Base-by-base conservation (phyloP, 2,797 vertebrate species). In the Malacoraja senta region DNA sequence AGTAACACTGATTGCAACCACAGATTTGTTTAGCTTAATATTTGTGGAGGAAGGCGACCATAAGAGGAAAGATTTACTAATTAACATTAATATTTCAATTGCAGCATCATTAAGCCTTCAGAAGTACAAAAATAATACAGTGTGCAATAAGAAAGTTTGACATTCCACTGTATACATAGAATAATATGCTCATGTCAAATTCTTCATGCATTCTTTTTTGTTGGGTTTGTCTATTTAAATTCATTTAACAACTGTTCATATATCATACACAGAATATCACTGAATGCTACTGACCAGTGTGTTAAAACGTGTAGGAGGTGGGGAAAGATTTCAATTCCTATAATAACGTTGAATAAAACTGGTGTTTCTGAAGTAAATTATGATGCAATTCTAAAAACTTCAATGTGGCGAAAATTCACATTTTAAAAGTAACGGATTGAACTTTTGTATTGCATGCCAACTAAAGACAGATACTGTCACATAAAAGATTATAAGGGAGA, bases 51-150 rank as follows among this genome's bases (percentile, higher is more conserved):
- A 76, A 91, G 71, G 38, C 3, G 76, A 76, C 15, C 29, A 65
- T 35, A 84, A 61, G 24, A 61, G 81, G 65, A 38, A 91, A 38
- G 63, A 91, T 91, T 91, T 72, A 91, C 44, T 24, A 76, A 92
- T 76, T 44, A n/a, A 76, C 19, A 26, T 19, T 53, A 72, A 76
- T 13, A n/a, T 74, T 53, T 74, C 71, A 92, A 53, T 76, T 76
- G 71, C 24, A 92, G 26, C 72, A 76, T 2, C 44, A 71, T 68
- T 65, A 90, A 35, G 13, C n/a, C 65, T 92, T 92, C 29, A 44
- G 8, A 92, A 92, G 71, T 92, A 92, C 72, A 92, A 26, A 72
- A 38, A 38, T 44, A 74, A 9, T 29, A 35, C 24, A 74, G 26
- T 38, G 71, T 74, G 68, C 32, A 91, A 72, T 71, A 53, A 91